A percentile compares a stretch with the other conserved stretches of the same genome.
Evolutionary conservation across 2,888 invertebrate species (phyloP).

Genomic region (Euproctis similis): DNA sequence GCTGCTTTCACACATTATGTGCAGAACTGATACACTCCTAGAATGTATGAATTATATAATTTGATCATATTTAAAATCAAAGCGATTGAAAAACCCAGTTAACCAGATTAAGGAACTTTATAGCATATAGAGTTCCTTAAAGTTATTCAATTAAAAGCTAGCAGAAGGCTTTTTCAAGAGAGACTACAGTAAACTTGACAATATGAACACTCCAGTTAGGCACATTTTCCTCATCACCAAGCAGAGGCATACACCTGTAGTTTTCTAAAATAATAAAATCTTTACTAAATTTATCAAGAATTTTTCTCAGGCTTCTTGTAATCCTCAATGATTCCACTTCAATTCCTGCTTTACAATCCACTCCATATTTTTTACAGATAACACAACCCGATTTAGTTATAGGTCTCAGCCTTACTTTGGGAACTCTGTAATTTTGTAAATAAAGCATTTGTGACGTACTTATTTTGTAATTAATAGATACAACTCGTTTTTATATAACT

Average conservation of each 20-base stretch:
- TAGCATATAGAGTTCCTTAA: too few relatives aligned
- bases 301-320: conserved; percentile 40
- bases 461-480: conserved; percentile 48
- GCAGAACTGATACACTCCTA: too few relatives aligned
- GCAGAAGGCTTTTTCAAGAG: conserved; percentile 1
- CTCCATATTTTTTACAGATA: conserved; percentile 24
- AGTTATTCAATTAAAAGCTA: too few relatives aligned
- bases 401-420: conserved; percentile 25
- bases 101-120: too few relatives aligned
- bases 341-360: conserved; percentile 10
- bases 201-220: conserved; percentile 57
- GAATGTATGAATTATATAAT: too few relatives aligned
- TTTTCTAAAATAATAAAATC: conserved; percentile 45
- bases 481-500: conserved; percentile 47
- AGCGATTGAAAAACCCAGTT: too few relatives aligned
- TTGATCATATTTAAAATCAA: too few relatives aligned
- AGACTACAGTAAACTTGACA: conserved; percentile 42
- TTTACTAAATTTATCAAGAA: conserved; percentile 24
- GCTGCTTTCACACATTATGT: too few relatives aligned
- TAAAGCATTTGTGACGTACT: conserved; percentile 47
- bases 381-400: conserved; percentile 21
- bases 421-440: conserved; percentile 32
- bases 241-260: conserved; percentile 59
- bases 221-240: conserved; percentile 48
- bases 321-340: conserved; percentile 12